phyloP scores from a whole-genome alignment of 2,888 invertebrate species.

The Himalopsyche anomala region DNA sequence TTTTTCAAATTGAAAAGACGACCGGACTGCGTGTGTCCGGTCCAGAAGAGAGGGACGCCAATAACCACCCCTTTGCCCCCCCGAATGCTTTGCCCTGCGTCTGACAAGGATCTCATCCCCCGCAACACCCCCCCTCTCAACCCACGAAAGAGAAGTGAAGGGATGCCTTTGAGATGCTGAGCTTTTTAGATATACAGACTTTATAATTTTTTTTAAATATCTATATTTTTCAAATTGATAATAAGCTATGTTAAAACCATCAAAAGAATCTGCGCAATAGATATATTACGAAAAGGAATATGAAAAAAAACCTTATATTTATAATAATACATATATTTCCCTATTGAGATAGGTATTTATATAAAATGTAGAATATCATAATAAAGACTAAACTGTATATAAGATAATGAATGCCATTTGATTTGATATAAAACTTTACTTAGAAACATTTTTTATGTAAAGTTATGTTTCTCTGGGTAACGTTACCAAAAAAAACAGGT shows the following conservation, averaged over 20 bases:
- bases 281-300: too few relatives aligned
- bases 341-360: too few relatives aligned
- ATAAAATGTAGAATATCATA: too few relatives aligned
- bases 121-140: slow-evolving; percentile 59
- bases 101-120: slow-evolving; percentile 40
- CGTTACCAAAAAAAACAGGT: too few relatives aligned
- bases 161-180: slow-evolving; percentile 66
- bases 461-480: too few relatives aligned
- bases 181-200: slow-evolving; percentile 25
- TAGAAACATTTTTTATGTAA: too few relatives aligned
- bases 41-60: slow-evolving; percentile 75
- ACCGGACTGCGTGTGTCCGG: slow-evolving; percentile 75
- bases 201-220: background rate
- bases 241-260: background rate
- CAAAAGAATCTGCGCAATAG: background rate
- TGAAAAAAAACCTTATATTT: too few relatives aligned
- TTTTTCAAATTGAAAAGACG: slow-evolving; percentile 80
- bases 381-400: too few relatives aligned
- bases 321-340: too few relatives aligned
- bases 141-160: slow-evolving; percentile 47
- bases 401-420: too few relatives aligned
- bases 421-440: too few relatives aligned
- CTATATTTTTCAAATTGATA: slow-evolving; percentile 6
- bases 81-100: slow-evolving; percentile 63
- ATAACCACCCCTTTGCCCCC: slow-evolving; percentile 68